Evolutionary conservation across 2,113 vertebrate species (phyloP).

Genomic region (Bubo scandiacus): DNA sequence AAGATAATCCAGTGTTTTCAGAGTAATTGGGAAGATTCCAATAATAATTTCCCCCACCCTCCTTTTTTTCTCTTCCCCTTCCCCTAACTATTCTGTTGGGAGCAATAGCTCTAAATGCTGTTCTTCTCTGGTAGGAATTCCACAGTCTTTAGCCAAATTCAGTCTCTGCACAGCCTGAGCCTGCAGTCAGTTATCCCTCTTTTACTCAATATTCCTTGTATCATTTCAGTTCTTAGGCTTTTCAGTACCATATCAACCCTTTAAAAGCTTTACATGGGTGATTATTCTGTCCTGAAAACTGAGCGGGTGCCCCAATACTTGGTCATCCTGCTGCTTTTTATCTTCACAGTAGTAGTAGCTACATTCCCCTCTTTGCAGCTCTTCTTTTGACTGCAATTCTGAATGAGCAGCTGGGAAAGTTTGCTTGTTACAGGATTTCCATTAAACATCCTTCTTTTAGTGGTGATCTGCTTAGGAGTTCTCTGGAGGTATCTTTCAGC

Average conservation of each 20-base stretch:
- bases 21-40: not conserved
- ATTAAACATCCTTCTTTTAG: not conserved
- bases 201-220: not conserved
- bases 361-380: not conserved
- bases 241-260: not conserved
- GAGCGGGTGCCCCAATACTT: not conserved
- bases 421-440: not conserved
- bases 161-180: not conserved
- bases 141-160: not conserved
- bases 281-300: not conserved
- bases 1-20: not conserved
- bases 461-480: not conserved
- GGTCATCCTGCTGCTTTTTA: not conserved
- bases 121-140: not conserved
- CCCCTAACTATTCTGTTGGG: not conserved
- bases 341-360: not conserved
- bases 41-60: accelerated
- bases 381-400: not conserved
- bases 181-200: not conserved
- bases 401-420: not conserved
- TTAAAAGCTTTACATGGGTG: not conserved
- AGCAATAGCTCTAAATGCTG: not conserved
- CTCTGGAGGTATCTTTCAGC: not conserved
- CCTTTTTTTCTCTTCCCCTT: not conserved
- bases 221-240: not conserved